Percentiles rank a stretch among this genome's conserved stretches.
Evolutionary conservation across 2,797 vertebrate genomes (phyloP).

Genomic region (Eurystomus glaucurus): DNA sequence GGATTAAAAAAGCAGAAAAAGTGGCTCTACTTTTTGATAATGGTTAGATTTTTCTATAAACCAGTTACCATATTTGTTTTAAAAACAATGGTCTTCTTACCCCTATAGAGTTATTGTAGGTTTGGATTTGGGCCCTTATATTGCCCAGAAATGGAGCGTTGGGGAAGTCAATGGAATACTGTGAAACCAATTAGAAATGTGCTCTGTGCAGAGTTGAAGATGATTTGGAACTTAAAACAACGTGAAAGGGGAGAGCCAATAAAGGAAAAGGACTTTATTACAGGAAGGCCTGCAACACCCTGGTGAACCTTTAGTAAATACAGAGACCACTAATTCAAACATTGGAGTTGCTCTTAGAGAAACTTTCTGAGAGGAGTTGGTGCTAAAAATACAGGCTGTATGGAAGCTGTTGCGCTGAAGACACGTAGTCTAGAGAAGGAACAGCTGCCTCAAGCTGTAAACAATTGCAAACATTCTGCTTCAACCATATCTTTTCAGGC

Average conservation of each 20-base stretch:
- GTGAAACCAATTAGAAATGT: slow-evolving; percentile 26
- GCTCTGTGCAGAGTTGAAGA: not conserved
- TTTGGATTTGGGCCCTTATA: not conserved
- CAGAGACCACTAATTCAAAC: slow-evolving; percentile 76
- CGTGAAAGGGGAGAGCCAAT: slow-evolving; percentile 26
- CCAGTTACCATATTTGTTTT: not conserved
- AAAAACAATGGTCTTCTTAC: not conserved
- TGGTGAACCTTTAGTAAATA: slow-evolving; percentile 67
- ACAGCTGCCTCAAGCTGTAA: slow-evolving; percentile 73
- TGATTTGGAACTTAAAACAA: slow-evolving; percentile 45
- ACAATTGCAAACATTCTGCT: slow-evolving; percentile 75
- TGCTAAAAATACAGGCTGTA: slow-evolving; percentile 76
- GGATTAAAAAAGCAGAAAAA: not conserved
- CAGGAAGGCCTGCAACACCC: slow-evolving; percentile 4
- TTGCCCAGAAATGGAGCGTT: not conserved
- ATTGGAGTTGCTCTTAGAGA: slow-evolving; percentile 78
- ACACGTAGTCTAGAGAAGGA: slow-evolving; percentile 72
- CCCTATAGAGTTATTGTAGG: not conserved
- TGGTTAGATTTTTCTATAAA: not conserved
- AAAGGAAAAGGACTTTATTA: slow-evolving; percentile 50
- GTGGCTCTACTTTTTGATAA: not conserved
- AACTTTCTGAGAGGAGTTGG: slow-evolving; percentile 73
- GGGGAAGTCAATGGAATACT: not conserved
- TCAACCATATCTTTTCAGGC: slow-evolving; percentile 64
- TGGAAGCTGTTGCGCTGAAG: slow-evolving; percentile 77